Evolutionary conservation across 2,888 invertebrate genomes (phyloP).

Genomic region (Gortyna flavago): DNA sequence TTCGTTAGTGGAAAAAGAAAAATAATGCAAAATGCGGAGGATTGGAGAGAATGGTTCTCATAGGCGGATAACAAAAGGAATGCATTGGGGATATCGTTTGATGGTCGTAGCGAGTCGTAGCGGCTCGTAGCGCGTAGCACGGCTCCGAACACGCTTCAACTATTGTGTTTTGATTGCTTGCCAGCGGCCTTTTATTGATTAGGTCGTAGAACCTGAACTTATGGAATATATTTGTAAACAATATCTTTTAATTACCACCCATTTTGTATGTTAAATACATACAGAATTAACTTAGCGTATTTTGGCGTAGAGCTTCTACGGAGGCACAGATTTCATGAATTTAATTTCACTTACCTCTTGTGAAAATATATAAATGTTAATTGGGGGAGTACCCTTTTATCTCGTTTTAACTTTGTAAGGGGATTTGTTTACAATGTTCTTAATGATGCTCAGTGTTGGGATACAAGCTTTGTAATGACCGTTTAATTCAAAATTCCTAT

Average conservation of each 20-base stretch:
- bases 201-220: slow-evolving; percentile 57
- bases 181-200: slow-evolving; percentile 76
- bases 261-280: slow-evolving; percentile 53
- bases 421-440: slow-evolving; percentile 80
- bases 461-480: slow-evolving; percentile 78
- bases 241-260: slow-evolving; percentile 40
- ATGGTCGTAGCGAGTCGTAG: slow-evolving; percentile 76
- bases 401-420: slow-evolving; percentile 77
- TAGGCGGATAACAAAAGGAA: slow-evolving; percentile 86
- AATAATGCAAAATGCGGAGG: slow-evolving; percentile 85
- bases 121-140: slow-evolving; percentile 74
- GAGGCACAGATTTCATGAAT: slow-evolving; percentile 67
- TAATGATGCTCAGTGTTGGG: slow-evolving; percentile 76
- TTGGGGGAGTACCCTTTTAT: slow-evolving; percentile 76
- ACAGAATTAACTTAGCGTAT: slow-evolving; percentile 59
- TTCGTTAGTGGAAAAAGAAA: slow-evolving; percentile 87
- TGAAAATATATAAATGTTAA: slow-evolving; percentile 78
- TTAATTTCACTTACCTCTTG: slow-evolving; percentile 70
- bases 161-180: slow-evolving; percentile 82
- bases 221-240: slow-evolving; percentile 43
- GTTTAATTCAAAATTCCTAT: slow-evolving; percentile 73
- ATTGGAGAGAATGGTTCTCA: slow-evolving; percentile 85
- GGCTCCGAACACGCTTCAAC: slow-evolving; percentile 71
- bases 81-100: slow-evolving; percentile 84
- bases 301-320: slow-evolving; percentile 45